phyloP scores from a whole-genome alignment of 2,797 vertebrate genomes.

The Sandelia bainsii region DNA sequence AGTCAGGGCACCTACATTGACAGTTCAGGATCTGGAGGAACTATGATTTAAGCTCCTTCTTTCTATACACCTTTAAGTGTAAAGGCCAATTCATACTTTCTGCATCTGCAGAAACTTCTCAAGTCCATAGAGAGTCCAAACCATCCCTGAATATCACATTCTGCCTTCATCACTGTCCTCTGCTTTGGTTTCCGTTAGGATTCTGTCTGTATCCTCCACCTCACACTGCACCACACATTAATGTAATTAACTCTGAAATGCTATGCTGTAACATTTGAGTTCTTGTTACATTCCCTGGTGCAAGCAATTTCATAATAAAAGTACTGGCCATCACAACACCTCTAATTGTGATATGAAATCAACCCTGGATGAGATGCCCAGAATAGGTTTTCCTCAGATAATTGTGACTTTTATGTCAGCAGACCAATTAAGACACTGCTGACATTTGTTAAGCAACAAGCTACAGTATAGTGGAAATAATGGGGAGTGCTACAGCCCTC shows the following conservation, averaged over 20 bases:
- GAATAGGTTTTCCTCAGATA: slow-evolving; percentile 69
- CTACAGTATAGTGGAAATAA: slow-evolving; percentile 55
- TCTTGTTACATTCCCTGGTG: slow-evolving; percentile 76
- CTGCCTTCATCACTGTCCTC: slow-evolving; percentile 5
- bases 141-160: no score
- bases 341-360: slow-evolving; percentile 75
- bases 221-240: slow-evolving; percentile 34
- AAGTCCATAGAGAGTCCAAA: no score
- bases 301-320: slow-evolving; percentile 79
- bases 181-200: slow-evolving; percentile 8
- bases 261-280: slow-evolving; percentile 69
- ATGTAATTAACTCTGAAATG: slow-evolving; percentile 72
- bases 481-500: slow-evolving; percentile 20
- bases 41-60: no score
- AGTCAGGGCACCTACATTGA: no score
- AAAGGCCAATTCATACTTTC: no score
- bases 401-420: slow-evolving; percentile 63
- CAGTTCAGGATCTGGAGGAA: no score
- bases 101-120: no score
- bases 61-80: no score
- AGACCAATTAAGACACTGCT: slow-evolving; percentile 77
- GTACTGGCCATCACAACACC: slow-evolving; percentile 74
- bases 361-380: slow-evolving; percentile 63
- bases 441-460: slow-evolving; percentile 67
- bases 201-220: slow-evolving; percentile 16